Conservation (phyloP, 1,140 invertebrate species). For the Apis cerana region DNA sequence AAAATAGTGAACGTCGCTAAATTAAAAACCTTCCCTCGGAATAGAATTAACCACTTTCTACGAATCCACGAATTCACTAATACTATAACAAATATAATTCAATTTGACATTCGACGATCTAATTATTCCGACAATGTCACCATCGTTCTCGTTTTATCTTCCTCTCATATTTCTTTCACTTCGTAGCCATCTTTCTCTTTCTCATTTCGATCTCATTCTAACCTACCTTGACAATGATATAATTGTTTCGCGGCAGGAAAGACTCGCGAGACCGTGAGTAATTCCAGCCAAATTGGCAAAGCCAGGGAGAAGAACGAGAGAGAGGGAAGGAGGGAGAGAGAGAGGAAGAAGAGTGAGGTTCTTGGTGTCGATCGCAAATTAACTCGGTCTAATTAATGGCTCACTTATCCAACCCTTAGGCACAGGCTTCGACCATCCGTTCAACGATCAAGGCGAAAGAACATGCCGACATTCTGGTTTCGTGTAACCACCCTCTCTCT, state of each 20-base stretch:
- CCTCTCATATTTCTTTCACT: neutral
- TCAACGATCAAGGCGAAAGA: slow-evolving; percentile 43
- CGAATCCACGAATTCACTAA: neutral
- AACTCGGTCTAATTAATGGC: slow-evolving; percentile 60
- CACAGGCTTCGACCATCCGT: slow-evolving; percentile 10
- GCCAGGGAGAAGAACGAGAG: too few species aligned
- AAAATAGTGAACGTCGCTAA: too few species aligned
- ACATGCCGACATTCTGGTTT: neutral
- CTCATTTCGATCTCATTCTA: neutral
- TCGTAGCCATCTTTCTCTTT: neutral
- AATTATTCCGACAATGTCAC: slow-evolving; percentile 11
- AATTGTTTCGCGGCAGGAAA: slow-evolving; percentile 45
- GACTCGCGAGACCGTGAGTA: slow-evolving; percentile 37
- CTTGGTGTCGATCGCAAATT: slow-evolving; percentile 58
- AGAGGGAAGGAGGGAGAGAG: too few species aligned
- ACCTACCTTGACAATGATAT: slow-evolving; percentile 4
- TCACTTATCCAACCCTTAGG: neutral
- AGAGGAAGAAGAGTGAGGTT: neutral
- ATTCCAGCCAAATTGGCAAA: neutral
- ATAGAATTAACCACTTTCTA: neutral
- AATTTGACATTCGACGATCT: slow-evolving; percentile 14
- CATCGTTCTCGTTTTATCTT: neutral
- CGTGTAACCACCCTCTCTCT: neutral
- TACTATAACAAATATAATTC: slow-evolving; percentile 15
- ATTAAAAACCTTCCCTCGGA: neutral